Evolutionary conservation across 2,113 vertebrate genomes (phyloP), one percentile per base, ranked within the genome.

Genomic region (Rhynchomys soricoides): DNA sequence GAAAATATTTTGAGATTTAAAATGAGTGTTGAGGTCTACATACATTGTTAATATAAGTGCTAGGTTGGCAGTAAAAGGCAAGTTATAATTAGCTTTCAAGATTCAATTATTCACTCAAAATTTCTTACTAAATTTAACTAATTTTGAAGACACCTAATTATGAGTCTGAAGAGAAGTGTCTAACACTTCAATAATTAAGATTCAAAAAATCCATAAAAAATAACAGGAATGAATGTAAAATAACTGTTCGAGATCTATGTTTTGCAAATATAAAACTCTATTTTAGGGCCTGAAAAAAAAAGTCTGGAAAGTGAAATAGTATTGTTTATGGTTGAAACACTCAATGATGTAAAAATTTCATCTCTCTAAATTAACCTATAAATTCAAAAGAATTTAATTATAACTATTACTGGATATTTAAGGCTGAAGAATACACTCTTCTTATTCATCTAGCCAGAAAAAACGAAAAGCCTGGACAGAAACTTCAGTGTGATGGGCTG

Each of bases 351-450:
- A 89, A 93, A 96, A 70, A 87, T 94, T 96, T 93, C 45, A 64
- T 50, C 86, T 91, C 52, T 96, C 52, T 48, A 93, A 91, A 95
- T 93, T 89, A 94, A 52, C 24, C 59, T 62, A 87, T 86, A 91
- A 96, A 92, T 97, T 89, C 0, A 82, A 83, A 96, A 50, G 10
- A 74, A 16, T 95, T 96, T 73, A 95, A 66, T 95, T 96, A 70
- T 95, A 86, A 74, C 15, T 89, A 68, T 86, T 78, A 62, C 45
- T n/a, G 40, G 0, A 17, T 89, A 31, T 94, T 93, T 48, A 91
- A 71, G 70, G 19, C 68, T 78, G 12, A 95, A 62, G 16, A 34
- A 68, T 87, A 92, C 74, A 94, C 86, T 21, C 1, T 15, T 21
- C 29, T 7, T 81, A 71, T 83, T 95, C 71, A 83, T 77, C 9